A percentile compares a stretch with the other conserved stretches of the same genome.
Evolutionary conservation across 2,888 invertebrate genomes (phyloP).

Genomic region (Heliconius hortense): DNA sequence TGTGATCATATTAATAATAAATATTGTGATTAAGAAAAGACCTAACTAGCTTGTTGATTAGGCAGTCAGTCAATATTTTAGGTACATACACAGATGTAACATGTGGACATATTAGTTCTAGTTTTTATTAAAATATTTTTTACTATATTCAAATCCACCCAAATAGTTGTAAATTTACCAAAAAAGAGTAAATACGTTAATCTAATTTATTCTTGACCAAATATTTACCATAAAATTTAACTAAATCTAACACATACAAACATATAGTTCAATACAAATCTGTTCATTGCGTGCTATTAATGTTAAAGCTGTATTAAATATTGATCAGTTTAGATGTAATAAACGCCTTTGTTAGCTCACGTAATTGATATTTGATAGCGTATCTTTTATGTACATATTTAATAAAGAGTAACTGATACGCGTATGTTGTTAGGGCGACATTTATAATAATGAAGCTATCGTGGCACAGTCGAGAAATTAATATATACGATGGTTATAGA

Average conservation of each 20-base stretch:
- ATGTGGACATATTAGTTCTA: no score
- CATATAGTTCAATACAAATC: constrained; percentile 4
- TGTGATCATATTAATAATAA: no score
- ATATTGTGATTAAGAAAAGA: no score
- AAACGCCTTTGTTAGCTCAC: constrained; percentile 26
- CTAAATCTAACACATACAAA: not conserved
- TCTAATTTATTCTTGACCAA: not conserved
- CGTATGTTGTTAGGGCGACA: not conserved
- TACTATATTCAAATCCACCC: no score
- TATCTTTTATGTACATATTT: constrained; percentile 12
- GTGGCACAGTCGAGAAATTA: not conserved
- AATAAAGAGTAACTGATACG: not conserved
- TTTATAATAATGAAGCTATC: not conserved
- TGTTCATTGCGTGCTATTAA: constrained; percentile 23
- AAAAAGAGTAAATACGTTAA: no score
- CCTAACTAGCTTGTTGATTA: no score
- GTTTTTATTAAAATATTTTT: no score
- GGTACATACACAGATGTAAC: no score
- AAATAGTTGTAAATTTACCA: no score
- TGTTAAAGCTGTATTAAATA: constrained; percentile 26
- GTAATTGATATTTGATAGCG: constrained; percentile 22
- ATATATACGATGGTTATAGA: not conserved
- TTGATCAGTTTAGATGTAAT: constrained; percentile 19
- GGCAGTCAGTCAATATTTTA: no score
- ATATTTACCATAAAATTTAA: not conserved